Base-by-base conservation (phyloP, 2,113 vertebrate genomes). In the Mixornis gularis region DNA sequence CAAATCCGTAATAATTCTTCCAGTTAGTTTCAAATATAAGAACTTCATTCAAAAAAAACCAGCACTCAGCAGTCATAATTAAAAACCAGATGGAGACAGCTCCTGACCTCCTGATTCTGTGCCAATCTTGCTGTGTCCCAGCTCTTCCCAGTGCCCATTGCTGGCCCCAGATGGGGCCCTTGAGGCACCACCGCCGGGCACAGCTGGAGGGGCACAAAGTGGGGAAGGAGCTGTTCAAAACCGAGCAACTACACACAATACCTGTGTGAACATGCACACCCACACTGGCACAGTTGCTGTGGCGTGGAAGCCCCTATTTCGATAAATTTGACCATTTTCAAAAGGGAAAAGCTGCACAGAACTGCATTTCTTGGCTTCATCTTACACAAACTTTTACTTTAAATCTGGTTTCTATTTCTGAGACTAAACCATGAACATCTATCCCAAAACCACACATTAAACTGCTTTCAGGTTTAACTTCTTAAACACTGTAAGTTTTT, bases 231-330 rank as follows among this genome's bases (percentile, higher is more conserved):
- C 2, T 11, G 19, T 10, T 34, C 41, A 1, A 70, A 43, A 43
- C 27, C 2, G 27, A 68, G 72, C 48, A 66, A n/a, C 38, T 29
- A 2, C 6, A 32, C 12, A 2, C 0, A 0, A 25, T 4, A 43
- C 49, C 38, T 29, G 38, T 4, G 21, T 3, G 43, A 36, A 25
- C 55, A 8, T 1, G 3, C 26, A 43, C 58, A 14, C 12, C 12
- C 41, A 41, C 13, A 13, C 24, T 4, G 6, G 13, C 58, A 63
- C 38, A 51, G 29, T 0, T 55, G 12, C 48, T n/a, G 41, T 5
- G 20, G 29, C 0, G 0, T 12, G 49, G 21, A 74, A 79, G 10
- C 5, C 14, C 15, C n/a, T 20, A 12, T 17, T 85, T 30, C 46
- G 22, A 55, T 27, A 10, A 34, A 77, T 32, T 3, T 68, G 21